Evolutionary conservation across 1,140 invertebrate species (phyloP), one percentile per base, ranked within the genome.

Genomic region (Telenomus remus): DNA sequence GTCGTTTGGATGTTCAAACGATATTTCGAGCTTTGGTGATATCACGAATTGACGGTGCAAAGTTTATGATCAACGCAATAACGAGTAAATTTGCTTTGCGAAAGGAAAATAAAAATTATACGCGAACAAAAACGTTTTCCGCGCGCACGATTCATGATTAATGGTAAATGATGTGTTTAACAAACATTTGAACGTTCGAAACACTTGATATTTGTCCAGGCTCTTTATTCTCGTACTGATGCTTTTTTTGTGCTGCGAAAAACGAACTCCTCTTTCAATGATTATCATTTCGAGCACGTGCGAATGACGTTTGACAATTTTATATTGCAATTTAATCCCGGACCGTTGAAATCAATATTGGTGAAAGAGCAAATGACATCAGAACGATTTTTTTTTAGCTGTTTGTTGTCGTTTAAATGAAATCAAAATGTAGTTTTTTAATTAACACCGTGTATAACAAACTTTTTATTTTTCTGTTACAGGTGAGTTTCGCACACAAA

Each of bases 261-360:
- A 56, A 56, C 37, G 10, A 49, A 42, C 19, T 27, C 13, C 9
- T 33, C 15, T 69, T 70, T 70, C 47, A 16, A 61, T 70, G 48
- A 69, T 60, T 54, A 69, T 48, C 43, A 54, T 54, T 60, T 35
- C 48, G 54, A 60, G 19, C 19, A 12, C 34, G 7, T 55, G 34
- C 13, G 16, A 7, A 16, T 34, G 12, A 43, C 50, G 44, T 54
- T 54, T 69, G 55, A 60, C 65, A 54, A 54, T 69, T 69, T 47
- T 48, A n/a, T n/a, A 69, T 42, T 42, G 50, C 53, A 69, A 69
- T 69, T 57, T 51, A 53, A 68, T 46, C 39, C 55, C 54, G 50
- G n/a, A 50, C 34, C 14, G n/a, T 57, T 16, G 46, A 57, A 66
- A 66, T 66, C 47, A 39, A 66, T 66, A 57, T 12, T 15, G 12